A percentile compares a stretch with the other conserved stretches of the same genome.
Evolutionary conservation across 2,888 invertebrate genomes (phyloP).

Genomic region (Drosophila ustulata): DNA sequence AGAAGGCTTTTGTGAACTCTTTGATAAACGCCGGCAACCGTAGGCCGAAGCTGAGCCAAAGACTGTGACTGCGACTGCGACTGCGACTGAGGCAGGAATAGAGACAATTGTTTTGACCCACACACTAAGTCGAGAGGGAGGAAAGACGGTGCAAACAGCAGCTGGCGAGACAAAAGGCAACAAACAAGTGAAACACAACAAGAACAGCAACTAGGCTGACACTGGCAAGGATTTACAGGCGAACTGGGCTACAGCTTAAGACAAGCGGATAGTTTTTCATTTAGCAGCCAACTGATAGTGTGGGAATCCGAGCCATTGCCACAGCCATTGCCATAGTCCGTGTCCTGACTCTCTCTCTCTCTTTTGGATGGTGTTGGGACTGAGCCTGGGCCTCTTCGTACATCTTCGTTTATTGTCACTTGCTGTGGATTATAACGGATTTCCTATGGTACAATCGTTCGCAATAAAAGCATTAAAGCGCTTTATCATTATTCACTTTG

Average conservation of each 20-base stretch:
- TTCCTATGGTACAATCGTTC: slow-evolving; percentile 75
- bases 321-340: slow-evolving; percentile 13
- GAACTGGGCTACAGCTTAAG: slow-evolving; percentile 37
- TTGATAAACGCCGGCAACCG: slow-evolving; percentile 16
- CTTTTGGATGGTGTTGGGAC: neutral
- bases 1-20: slow-evolving; percentile 27
- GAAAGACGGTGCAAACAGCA: slow-evolving; percentile 16
- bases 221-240: slow-evolving; percentile 54
- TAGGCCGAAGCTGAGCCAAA: slow-evolving; percentile 3
- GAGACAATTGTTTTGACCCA: slow-evolving; percentile 35
- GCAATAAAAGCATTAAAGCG: slow-evolving; percentile 81
- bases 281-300: slow-evolving; percentile 28
- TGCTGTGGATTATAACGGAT: slow-evolving; percentile 81
- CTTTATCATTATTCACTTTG: slow-evolving; percentile 82
- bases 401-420: slow-evolving; percentile 78
- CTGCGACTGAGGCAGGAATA: neutral
- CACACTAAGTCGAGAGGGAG: slow-evolving; percentile 4
- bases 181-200: slow-evolving; percentile 28
- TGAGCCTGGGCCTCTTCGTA: slow-evolving; percentile 32
- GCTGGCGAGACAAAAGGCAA: slow-evolving; percentile 36
- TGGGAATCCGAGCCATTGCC: neutral
- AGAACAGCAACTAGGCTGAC: slow-evolving; percentile 40
- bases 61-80: neutral
- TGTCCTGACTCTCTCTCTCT: neutral
- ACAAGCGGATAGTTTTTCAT: slow-evolving; percentile 70